phyloP scores from a whole-genome alignment of 1,140 invertebrate genomes.

The Neodiprion pinetum region DNA sequence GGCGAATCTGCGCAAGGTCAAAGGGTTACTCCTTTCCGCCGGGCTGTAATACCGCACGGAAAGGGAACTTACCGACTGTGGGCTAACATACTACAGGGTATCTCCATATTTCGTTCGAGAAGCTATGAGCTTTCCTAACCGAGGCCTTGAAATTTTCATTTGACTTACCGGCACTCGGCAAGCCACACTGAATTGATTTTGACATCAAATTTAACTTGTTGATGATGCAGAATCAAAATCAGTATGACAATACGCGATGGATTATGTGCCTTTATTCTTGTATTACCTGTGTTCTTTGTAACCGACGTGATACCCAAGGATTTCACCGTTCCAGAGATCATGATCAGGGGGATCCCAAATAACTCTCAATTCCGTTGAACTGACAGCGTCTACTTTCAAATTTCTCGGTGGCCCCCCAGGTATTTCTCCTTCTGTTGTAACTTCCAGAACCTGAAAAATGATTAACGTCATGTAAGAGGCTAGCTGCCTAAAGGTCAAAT shows the following conservation, averaged over 20 bases:
- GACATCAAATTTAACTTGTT: too few relatives aligned
- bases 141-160: too few relatives aligned
- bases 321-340: constrained; percentile 89
- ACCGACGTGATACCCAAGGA: constrained; percentile 92
- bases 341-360: constrained; percentile 88
- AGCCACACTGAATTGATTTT: too few relatives aligned
- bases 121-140: too few relatives aligned
- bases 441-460: constrained; percentile 65
- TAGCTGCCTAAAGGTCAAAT: neutral
- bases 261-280: neutral
- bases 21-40: neutral
- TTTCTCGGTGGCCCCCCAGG: constrained; percentile 86
- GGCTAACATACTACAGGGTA: neutral
- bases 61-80: constrained; percentile 2
- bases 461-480: neutral
- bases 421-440: constrained; percentile 57
- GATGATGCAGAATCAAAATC: too few relatives aligned
- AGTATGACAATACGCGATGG: too few relatives aligned
- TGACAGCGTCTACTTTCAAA: constrained; percentile 84
- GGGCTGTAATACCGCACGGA: neutral
- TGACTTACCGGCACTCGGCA: too few relatives aligned
- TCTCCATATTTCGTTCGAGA: too few relatives aligned
- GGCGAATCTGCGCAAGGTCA: constrained; percentile 37
- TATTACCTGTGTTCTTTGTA: constrained; percentile 72
- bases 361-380: constrained; percentile 87